These are phyloP conservation scores for Ardeotis arabs DNA, from an alignment of 2,113 vertebrate species.

Conservation along the genomic window DNA sequence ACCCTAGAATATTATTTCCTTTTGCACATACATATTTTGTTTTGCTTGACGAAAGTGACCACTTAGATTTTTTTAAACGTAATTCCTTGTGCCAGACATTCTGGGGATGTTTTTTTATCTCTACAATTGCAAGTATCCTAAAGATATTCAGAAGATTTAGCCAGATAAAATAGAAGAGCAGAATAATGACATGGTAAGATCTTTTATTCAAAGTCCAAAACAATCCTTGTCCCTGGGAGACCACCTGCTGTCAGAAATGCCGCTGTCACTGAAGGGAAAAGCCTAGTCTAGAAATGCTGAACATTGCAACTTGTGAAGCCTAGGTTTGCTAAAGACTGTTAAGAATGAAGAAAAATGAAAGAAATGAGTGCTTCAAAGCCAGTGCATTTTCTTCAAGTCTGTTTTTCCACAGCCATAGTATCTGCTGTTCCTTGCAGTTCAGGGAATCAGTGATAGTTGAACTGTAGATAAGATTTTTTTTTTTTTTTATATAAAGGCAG, in stretches of 20 bases:
- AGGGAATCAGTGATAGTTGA: not conserved
- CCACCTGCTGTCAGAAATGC: not conserved
- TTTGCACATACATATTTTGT: not conserved
- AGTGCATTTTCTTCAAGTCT: not conserved
- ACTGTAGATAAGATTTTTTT: not conserved
- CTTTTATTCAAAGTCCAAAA: not conserved
- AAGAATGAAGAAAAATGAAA: not conserved
- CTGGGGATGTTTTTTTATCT: not conserved
- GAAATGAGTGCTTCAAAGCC: not conserved
- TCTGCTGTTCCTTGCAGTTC: not conserved
- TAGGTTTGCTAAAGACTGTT: not conserved
- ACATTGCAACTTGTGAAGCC: not conserved
- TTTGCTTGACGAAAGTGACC: not conserved
- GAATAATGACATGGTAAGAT: not conserved
- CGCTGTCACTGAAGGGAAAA: not conserved
- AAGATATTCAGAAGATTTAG: not conserved
- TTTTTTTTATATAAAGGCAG: not conserved
- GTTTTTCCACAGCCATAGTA: not conserved
- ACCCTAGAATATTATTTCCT: not conserved
- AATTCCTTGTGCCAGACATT: not conserved
- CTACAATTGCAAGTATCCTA: not conserved
- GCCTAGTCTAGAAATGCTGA: not conserved
- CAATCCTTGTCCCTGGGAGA: not conserved
- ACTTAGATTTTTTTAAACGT: not conserved
- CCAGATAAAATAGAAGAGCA: not conserved